Evolutionary conservation across 2,888 invertebrate species (phyloP), one percentile per base, ranked within the genome.

Genomic region (Tridacna crocea): DNA sequence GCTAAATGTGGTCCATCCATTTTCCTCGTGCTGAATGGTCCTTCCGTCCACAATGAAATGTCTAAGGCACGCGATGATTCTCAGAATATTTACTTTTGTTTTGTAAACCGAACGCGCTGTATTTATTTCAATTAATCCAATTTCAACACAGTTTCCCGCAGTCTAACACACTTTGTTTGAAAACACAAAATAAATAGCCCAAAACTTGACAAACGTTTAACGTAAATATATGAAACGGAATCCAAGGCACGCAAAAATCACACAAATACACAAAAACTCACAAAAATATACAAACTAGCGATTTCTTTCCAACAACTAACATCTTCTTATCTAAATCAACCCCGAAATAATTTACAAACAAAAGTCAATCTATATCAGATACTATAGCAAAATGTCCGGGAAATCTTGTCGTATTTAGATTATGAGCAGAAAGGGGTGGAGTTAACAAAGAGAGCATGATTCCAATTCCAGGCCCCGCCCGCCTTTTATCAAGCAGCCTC

Each of bases 291-390:
- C 84, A 84, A 84, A 84, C 77, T 81, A 77, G 79, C 84, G 79
- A 84, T 82, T 84, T 70, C 60, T 77, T 75, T 81, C 80, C 81
- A 74, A 77, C 83, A 81, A 77, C 82, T 86, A 83, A 82, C 79
- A 82, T 86, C 79, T 86, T 79, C 80, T 83, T 86, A 83, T 83
- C 83, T 83, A 86, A 83, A 86, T 86, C 83, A 86, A 83, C 81
- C 83, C 74, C 72, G 77, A 86, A 83, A 83, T 83, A 86, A 86
- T 86, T 83, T 83, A 86, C 83, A 86, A 86, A 86, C 86, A 86
- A 86, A 83, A 82, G 82, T 83, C 83, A 86, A 79, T 83, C 83
- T 82, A 79, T 77, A 82, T 82, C 81, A 81, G 81, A 22, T 60
- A 72, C 72, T 68, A 75, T 75, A 58, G 75, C 73, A 79, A 83